Evolutionary conservation across 2,888 invertebrate genomes (phyloP), one percentile per base, ranked within the genome.

Genomic region (Lottia scabra): DNA sequence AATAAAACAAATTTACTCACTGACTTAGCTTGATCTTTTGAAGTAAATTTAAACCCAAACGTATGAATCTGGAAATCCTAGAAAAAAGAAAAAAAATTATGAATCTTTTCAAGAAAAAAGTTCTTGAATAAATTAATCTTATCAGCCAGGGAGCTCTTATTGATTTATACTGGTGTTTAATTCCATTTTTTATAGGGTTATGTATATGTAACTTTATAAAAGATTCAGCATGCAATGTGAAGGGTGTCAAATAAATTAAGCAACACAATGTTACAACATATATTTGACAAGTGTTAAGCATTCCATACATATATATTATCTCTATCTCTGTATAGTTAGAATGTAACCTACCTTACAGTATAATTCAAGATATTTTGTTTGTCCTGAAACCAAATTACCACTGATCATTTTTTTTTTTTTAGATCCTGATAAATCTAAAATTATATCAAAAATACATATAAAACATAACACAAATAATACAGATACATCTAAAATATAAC

Each of bases 51-150:
- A 90, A 97, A 97, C 27, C 95, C 95, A 91, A 96, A 96, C 72
- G 94, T 94, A 82, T 96, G 92, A 65, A 95, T 93, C 85, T 95
- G 93, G 92, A 97, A 95, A 91, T 97, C 96, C 94, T 95, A 91
- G 19, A 77, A 81, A 44, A 72, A 68, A 65, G 15, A 63, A 27
- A 63, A 43, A 27, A 75, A 68, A 71, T 44, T 44, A 45, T 0
- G 63, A n/a, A 8, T 13, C 12, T 23, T 43, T 44, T 16, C 3
- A 15, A 13, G 6, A 2, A 8, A 46, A n/a, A 26, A 27, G 30
- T 4, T 30, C 30, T 30, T 4, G n/a, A n/a, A n/a, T n/a, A n/a
- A n/a, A n/a, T n/a, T n/a, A n/a, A n/a, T n/a, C n/a, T n/a, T n/a
- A n/a, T n/a, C n/a, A n/a, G n/a, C n/a, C n/a, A n/a, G n/a, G n/a